Conservation (phyloP, 2,888 invertebrate genomes). For the Stenurella melanura region DNA sequence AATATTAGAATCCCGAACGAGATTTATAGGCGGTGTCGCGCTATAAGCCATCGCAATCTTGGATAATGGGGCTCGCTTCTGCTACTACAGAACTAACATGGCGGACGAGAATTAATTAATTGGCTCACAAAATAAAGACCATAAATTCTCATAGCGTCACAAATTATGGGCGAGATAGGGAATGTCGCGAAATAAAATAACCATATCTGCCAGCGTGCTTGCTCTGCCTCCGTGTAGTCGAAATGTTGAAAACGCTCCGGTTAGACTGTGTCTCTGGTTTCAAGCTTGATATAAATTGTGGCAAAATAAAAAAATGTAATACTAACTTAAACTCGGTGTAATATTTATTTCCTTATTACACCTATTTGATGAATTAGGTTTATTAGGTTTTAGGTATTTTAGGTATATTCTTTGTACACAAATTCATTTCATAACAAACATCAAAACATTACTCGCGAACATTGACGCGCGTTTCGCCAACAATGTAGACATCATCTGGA, state of each 20-base stretch:
- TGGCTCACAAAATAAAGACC: constrained; percentile 75
- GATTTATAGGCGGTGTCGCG: constrained; percentile 72
- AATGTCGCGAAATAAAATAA: constrained; percentile 74
- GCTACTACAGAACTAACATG: constrained; percentile 66
- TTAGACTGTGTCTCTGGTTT: constrained; percentile 20
- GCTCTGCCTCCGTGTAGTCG: constrained; percentile 49
- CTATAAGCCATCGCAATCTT: constrained; percentile 73
- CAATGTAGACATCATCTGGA: too few relatives aligned
- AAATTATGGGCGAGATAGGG: constrained; percentile 74
- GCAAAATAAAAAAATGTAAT: constrained; percentile 22
- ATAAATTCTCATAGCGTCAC: constrained; percentile 74
- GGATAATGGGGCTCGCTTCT: constrained; percentile 71
- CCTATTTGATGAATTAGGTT: too few relatives aligned
- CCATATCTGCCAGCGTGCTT: constrained; percentile 69
- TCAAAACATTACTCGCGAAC: too few relatives aligned
- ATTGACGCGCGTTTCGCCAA: too few relatives aligned
- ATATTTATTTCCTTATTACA: not conserved
- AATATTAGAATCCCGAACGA: constrained; percentile 72
- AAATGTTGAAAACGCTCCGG: constrained; percentile 2
- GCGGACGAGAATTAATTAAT: constrained; percentile 74
- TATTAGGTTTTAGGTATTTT: too few relatives aligned
- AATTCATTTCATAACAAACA: too few relatives aligned
- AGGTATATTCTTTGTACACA: too few relatives aligned
- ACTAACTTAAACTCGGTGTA: constrained; percentile 12
- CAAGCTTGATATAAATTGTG: constrained; percentile 22